Base-by-base conservation (phyloP, 2,888 invertebrate genomes). In the Acronicta aceris region DNA sequence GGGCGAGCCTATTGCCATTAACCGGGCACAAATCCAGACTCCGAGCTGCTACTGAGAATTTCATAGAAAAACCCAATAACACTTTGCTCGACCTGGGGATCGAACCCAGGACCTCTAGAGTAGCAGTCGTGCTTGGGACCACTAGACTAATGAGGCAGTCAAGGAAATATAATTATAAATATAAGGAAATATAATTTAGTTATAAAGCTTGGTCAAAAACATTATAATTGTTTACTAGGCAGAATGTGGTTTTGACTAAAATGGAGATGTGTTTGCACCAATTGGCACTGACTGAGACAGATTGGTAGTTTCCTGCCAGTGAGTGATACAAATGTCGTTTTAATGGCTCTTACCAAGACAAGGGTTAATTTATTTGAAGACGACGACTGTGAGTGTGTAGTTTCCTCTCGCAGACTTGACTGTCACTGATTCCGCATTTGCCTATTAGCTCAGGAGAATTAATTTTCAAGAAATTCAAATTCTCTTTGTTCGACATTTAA, bases 261-360 rank as follows among this genome's bases (percentile, higher is more conserved):
- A 81, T 76, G 71, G 70, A 81, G 78, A 79, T 76, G 70, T 79
- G 81, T 83, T 85, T 76, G 79, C 81, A 84, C 73, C 88, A 91
- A 90, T 90, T 89, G 88, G 79, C 82, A 80, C 83, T 83, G 86
- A 85, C 85, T 84, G 81, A 83, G 85, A 87, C 84, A 82, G 87
- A 91, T 90, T 88, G 89, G 81, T 84, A 83, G 89, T 88, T 88
- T 92, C 91, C 90, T 90, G 88, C 76, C 85, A 76, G 83, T 83
- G 83, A 89, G 87, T 86, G 88, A 86, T 86, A 89, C 88, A 87
- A 89, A 88, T 84, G 88, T 83, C 85, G 79, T 79, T 73, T 78
- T 88, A 89, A 89, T 86, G 83, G 86, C 81, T 82, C 74, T 79
- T 76, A 79, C 71, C 73, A 81, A 83, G 87, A 88, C 88, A 87